Conservation (phyloP, 2,888 invertebrate species). For the Mythimna pallens region DNA sequence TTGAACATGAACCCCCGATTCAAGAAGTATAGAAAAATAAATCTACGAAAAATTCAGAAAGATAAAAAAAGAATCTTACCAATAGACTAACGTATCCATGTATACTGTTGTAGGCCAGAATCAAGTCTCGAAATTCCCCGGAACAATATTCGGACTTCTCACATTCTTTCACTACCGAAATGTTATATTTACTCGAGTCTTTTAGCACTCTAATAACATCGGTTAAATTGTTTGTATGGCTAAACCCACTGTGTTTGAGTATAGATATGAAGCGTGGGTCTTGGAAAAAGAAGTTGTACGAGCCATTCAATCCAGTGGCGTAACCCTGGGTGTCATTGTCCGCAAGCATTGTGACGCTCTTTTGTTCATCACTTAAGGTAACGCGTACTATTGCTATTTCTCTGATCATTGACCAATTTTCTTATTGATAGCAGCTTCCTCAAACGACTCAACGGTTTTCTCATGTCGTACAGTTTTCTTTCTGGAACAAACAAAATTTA, state of each 20-base stretch:
- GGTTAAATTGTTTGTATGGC: conserved; percentile 77
- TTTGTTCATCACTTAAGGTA: conserved; percentile 81
- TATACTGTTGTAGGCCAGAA: conserved; percentile 92
- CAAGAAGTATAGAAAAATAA: not conserved
- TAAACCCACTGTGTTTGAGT: conserved; percentile 77
- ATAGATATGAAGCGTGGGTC: conserved; percentile 81
- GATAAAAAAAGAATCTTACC: conserved; percentile 86
- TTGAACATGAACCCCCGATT: not conserved
- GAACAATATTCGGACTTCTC: conserved; percentile 89
- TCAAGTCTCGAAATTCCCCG: conserved; percentile 90
- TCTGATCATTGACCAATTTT: conserved; percentile 31
- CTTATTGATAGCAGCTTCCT: conserved; percentile 13
- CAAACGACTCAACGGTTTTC: conserved; percentile 33
- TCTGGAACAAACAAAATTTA: conserved; percentile 48
- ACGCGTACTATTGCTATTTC: conserved; percentile 19
- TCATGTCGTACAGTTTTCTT: conserved; percentile 52
- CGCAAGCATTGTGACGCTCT: conserved; percentile 77
- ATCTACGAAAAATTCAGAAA: not conserved
- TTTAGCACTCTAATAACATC: conserved; percentile 83
- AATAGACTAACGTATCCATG: conserved; percentile 96
- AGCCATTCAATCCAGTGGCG: conserved; percentile 68
- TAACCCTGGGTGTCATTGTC: conserved; percentile 77
- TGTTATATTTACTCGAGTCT: conserved; percentile 82
- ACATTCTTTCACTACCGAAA: conserved; percentile 83
- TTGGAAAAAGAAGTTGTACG: conserved; percentile 77